Evolutionary conservation across 2,113 vertebrate genomes (phyloP).

Genomic region (Lontra canadensis): DNA sequence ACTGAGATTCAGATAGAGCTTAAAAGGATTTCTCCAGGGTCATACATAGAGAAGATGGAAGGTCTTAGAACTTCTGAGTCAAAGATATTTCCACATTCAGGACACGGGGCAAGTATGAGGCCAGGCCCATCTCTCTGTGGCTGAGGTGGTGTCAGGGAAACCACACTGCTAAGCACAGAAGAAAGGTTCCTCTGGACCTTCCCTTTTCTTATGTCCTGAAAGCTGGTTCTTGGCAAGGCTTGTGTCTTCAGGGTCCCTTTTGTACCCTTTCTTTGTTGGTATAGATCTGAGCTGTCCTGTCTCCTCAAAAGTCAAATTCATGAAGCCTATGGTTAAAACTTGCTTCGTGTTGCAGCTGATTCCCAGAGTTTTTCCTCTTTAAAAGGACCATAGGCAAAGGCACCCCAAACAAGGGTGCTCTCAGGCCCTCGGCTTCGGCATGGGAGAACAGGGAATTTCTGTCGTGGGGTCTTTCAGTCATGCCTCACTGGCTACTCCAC

Average conservation of each 20-base stretch:
- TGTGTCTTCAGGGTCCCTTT: not conserved
- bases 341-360: not conserved
- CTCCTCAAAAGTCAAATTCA: not conserved
- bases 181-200: not conserved
- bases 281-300: not conserved
- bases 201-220: not conserved
- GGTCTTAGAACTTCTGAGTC: not conserved
- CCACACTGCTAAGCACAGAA: no score
- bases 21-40: not conserved
- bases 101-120: not conserved
- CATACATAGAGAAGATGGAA: not conserved
- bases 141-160: not conserved
- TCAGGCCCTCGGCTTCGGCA: rapidly evolving
- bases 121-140: rapidly evolving
- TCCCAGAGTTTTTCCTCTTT: not conserved
- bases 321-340: not conserved
- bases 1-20: not conserved
- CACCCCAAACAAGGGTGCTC: not conserved
- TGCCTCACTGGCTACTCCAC: not conserved
- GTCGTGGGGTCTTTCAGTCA: not conserved
- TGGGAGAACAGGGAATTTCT: not conserved
- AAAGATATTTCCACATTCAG: not conserved
- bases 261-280: rapidly evolving
- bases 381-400: not conserved
- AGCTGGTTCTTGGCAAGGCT: not conserved